Base-by-base conservation (phyloP, 2,888 invertebrate species). In the Mayetiola destructor region DNA sequence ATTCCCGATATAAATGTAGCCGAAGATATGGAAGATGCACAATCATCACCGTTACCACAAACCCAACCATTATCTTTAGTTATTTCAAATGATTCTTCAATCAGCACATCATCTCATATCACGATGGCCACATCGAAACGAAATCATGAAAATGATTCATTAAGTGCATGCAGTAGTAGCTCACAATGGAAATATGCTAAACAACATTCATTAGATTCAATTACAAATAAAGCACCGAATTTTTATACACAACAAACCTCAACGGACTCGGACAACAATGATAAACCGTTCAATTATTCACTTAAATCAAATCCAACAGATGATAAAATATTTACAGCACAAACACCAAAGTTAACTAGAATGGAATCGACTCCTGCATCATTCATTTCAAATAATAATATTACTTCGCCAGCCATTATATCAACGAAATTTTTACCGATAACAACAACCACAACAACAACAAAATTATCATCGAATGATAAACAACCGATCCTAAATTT, bases 1-100 rank as follows among this genome's bases (percentile, higher is more conserved):
- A 68, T 73, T 59, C 73, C 73, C 2, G 73, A 73, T 55, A 72
- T 73, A 2, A 70, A 67, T 60, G 66, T 71, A 10, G 70, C 69
- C 20, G 68, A 72, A 58, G 72, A 72, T 57, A 64, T 66, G 10
- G 64, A 63, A 14, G 65, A 64, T 3, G 60, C 58, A 65, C 10
- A 54, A 21, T 32, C 36, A 55, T 36, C 53, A 29, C 10, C 14
- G 12, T 16, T 29, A 27, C 27, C 23, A n/a, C 52, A 52, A 27
- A 42, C 16, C 16, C 18, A 12, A 42, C 6, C 42, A 32, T 9
- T 32, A 12, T 6, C 32, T 32, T 3, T 18, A 42, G 14, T 29
- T 10, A 27, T n/a, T 23, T 42, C 42, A 10, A 40, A 10, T 56
- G 39, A 39, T 10, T 2, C 20, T 29, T 18, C 40, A 2, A 20